phyloP scores from a whole-genome alignment of 2,113 vertebrate genomes.

The Leptosomus discolor region DNA sequence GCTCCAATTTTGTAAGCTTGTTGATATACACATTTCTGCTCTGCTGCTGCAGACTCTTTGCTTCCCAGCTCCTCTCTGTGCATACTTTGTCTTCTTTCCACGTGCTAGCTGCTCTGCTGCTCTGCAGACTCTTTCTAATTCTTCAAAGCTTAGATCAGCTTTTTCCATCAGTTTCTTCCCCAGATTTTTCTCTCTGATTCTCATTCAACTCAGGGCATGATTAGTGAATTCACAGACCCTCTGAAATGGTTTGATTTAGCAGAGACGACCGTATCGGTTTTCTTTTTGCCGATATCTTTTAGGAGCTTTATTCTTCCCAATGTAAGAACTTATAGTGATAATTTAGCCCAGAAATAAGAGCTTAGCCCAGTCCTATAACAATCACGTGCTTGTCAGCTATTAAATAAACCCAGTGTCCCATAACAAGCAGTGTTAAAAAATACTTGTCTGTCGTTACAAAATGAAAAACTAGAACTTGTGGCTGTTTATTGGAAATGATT shows the following conservation, averaged over 20 bases:
- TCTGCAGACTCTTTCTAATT: neutral
- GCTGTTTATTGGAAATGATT: neutral
- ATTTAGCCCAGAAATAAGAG: neutral
- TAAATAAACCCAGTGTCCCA: neutral
- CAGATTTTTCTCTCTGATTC: neutral
- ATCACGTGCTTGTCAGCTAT: neutral
- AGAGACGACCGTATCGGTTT: fast-evolving
- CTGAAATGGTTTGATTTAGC: neutral
- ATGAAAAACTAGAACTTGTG: neutral
- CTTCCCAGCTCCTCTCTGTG: neutral
- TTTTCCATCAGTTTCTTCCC: neutral
- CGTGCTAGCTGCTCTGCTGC: neutral
- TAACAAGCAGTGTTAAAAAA: neutral
- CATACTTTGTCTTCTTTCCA: neutral
- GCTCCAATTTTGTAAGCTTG: neutral
- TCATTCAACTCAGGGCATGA: neutral
- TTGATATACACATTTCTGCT: neutral
- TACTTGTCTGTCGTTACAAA: neutral
- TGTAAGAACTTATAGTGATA: neutral
- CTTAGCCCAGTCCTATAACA: neutral
- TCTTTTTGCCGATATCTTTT: neutral
- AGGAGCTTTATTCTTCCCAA: neutral
- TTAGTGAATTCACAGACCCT: neutral
- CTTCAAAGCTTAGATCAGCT: neutral
- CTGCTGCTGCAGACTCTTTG: neutral